Conservation (phyloP, 2,888 invertebrate genomes). For the Andrena praecox region DNA sequence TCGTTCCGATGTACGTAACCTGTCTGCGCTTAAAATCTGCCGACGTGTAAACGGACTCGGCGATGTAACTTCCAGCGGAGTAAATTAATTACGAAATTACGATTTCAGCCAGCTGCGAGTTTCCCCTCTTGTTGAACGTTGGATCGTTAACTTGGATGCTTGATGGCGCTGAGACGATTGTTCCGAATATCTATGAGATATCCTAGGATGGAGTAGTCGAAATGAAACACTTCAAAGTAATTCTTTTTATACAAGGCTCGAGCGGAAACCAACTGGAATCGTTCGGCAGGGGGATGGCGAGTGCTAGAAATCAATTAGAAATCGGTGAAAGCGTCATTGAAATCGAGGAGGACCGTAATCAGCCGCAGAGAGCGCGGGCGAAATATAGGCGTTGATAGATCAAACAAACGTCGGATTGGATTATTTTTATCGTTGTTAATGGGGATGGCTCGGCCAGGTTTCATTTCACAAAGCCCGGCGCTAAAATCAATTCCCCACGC, state of each 20-base stretch:
- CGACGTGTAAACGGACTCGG: background rate
- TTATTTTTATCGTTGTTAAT: conserved; percentile 84
- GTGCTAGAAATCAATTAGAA: conserved; percentile 44
- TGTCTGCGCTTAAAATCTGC: conserved; percentile 1
- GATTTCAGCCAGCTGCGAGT: background rate
- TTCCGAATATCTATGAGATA: too few relatives aligned
- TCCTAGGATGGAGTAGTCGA: too few relatives aligned
- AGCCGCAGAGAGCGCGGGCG: conserved; percentile 60
- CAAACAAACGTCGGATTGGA: conserved; percentile 83
- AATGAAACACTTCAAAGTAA: too few relatives aligned
- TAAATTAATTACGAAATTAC: conserved; percentile 1
- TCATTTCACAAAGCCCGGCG: conserved; percentile 82
- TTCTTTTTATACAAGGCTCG: too few relatives aligned
- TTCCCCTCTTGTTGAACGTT: conserved; percentile 1
- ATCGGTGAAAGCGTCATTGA: conserved; percentile 26
- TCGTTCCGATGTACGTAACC: background rate
- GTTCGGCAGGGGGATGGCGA: background rate
- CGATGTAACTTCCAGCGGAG: background rate
- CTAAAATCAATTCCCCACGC: conserved; percentile 82
- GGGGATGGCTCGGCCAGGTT: conserved; percentile 79
- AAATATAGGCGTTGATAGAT: conserved; percentile 80
- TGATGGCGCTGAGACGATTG: too few relatives aligned
- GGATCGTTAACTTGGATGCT: too few relatives aligned
- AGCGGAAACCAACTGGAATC: too few relatives aligned
- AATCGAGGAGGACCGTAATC: conserved; percentile 66